Base-by-base conservation (phyloP, 2,113 vertebrate genomes). In the Solenodon paradoxus region DNA sequence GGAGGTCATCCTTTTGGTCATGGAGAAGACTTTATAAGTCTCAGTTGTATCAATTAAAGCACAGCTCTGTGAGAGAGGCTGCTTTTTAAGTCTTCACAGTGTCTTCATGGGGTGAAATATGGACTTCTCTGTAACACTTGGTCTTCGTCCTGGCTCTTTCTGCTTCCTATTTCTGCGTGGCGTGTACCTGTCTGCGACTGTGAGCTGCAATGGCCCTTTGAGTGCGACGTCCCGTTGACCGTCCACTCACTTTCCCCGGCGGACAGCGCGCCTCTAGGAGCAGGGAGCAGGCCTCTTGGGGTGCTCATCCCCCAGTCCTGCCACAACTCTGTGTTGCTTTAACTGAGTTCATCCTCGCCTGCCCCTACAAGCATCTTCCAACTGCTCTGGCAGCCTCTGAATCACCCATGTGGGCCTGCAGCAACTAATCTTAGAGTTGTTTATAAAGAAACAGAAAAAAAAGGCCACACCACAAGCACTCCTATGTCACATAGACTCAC, bases 11-110 rank as follows among this genome's bases (percentile, higher is more conserved):
- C 68, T 84, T 92, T 93, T 0, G 1, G 51, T 38, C 53, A 15
- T 0, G 12, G 22, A 79, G 45, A 59, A 35, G 72, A 78, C 71
- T 96, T 91, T 68, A 38, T 28, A 92, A 94, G 87, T 95, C 95
- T 96, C 95, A 15, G 57, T 74, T 95, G 93, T 88, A 45, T 49
- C 82, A 86, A 87, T 96, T 93, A 96, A 68, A 95, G 79, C 40
- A 38, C 30, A n/a, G 51, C 4, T 42, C 6, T 32, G 89, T 35
- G 68, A 61, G 61, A 19, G 32, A 95, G 81, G 38, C 92, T 59
- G 17, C 16, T 8, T 63, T 92, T 78, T 74, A 68, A 5, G 8
- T 93, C 69, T 47, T 81, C 20, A 10, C 92, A 45, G 26, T 83
- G 84, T 49, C 72, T 96, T 92, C 55, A 26, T 38, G 49, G 64